These are phyloP conservation scores for Epistrophella euchroma DNA, from an alignment of 2,888 invertebrate species.

Conservation along the genomic window DNA sequence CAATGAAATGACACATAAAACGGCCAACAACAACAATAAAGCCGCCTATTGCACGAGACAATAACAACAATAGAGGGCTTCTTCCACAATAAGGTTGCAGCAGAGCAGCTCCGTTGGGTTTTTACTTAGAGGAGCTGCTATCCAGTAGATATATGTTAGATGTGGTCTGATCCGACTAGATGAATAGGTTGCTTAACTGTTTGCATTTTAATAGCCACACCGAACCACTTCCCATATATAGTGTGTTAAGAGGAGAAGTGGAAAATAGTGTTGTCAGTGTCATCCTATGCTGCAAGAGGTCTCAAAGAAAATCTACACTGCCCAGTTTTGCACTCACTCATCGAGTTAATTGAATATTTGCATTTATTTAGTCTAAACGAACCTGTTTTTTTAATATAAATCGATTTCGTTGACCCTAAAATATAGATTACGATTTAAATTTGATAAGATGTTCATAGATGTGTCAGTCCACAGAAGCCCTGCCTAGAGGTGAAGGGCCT, in stretches of 20 bases:
- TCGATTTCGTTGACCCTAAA: slow-evolving; percentile 41
- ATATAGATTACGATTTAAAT: slow-evolving; percentile 2
- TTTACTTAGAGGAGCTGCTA: slow-evolving; percentile 28
- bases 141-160: slow-evolving; percentile 55
- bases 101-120: slow-evolving; percentile 29
- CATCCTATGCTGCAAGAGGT: slow-evolving; percentile 48
- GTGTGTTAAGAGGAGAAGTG: slow-evolving; percentile 36
- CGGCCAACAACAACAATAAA: slow-evolving; percentile 37
- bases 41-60: slow-evolving; percentile 43
- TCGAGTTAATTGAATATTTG: slow-evolving; percentile 34
- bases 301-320: slow-evolving; percentile 43
- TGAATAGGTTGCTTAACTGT: slow-evolving; percentile 75
- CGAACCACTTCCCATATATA: slow-evolving; percentile 66
- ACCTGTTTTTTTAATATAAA: slow-evolving; percentile 29
- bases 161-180: slow-evolving; percentile 65
- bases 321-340: slow-evolving; percentile 48
- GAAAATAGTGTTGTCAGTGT: slow-evolving; percentile 50
- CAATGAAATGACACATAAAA: slow-evolving; percentile 67
- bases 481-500: slow-evolving; percentile 30
- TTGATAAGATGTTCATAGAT: neutral
- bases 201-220: slow-evolving; percentile 72
- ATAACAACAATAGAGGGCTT: slow-evolving; percentile 69
- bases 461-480: slow-evolving; percentile 2
- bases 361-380: slow-evolving; percentile 17
- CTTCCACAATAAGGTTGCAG: slow-evolving; percentile 67